These are phyloP conservation scores for Hydrocynus forskahlii DNA, from an alignment of 2,797 vertebrate species.

Conservation along the genomic window DNA sequence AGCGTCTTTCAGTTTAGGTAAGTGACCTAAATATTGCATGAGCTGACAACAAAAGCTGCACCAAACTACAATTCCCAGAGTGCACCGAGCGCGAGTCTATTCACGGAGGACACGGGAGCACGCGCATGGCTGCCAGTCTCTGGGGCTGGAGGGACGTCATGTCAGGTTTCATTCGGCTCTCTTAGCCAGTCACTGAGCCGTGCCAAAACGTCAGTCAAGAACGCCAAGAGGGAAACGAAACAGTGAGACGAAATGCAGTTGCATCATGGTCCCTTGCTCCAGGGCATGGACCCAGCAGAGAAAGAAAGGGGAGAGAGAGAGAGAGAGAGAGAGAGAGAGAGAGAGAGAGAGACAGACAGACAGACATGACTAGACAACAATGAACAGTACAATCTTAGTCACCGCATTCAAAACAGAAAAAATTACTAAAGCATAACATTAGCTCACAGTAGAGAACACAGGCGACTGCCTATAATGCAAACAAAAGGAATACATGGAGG, in stretches of 20 bases:
- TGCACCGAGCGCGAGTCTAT: constrained; percentile 17
- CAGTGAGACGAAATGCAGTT: constrained; percentile 27
- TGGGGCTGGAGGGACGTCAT: constrained; percentile 19
- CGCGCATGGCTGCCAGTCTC: constrained; percentile 3
- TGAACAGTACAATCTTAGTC: not conserved
- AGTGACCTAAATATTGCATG: constrained; percentile 40
- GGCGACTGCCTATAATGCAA: too few species aligned
- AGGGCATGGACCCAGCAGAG: constrained; percentile 36
- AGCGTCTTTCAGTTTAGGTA: not conserved
- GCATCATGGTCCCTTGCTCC: constrained; percentile 38
- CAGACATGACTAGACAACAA: not conserved
- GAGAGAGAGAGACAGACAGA: constrained; percentile 11
- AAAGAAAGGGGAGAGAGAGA: constrained; percentile 9
- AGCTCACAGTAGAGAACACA: not conserved
- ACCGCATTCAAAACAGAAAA: not conserved
- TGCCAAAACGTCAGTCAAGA: constrained; percentile 35
- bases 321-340: constrained; percentile 13
- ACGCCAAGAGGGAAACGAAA: constrained; percentile 27
- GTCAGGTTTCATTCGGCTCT: constrained; percentile 36
- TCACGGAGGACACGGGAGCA: constrained; percentile 15
- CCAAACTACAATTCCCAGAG: constrained; percentile 54
- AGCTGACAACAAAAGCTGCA: not conserved
- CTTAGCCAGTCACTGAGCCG: constrained; percentile 34
- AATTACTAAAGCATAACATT: too few species aligned
- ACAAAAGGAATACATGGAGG: too few species aligned